Percentiles rank a stretch among this genome's conserved stretches.
phyloP scores from a whole-genome alignment of 2,888 invertebrate genomes.

The Thereva nobilitata region DNA sequence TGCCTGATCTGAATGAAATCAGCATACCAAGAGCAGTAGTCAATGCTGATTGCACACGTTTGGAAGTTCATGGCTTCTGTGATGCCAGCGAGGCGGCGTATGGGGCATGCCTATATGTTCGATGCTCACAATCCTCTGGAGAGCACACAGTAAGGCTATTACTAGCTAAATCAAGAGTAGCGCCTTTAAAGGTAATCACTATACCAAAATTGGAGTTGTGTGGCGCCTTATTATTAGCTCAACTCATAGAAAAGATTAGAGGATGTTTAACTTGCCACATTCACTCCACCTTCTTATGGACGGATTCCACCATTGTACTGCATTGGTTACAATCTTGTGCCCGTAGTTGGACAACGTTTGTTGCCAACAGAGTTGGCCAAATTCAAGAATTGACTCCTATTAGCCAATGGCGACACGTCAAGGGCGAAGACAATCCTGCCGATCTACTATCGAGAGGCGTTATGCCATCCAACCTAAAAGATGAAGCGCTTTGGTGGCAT shows the following conservation, averaged over 20 bases:
- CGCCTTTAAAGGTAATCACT: not conserved
- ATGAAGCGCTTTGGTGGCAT: slow-evolving; percentile 32
- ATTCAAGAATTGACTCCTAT: slow-evolving; percentile 10
- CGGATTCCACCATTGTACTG: slow-evolving; percentile 1
- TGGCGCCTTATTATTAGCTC: not conserved
- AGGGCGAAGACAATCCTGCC: slow-evolving; percentile 24
- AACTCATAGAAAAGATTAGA: not conserved
- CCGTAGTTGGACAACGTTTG: not conserved
- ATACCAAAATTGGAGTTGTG: slow-evolving; percentile 1
- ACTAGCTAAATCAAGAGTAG: not conserved
- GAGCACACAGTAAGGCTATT: not conserved
- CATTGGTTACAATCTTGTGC: not conserved
- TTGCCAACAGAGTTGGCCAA: slow-evolving; percentile 11
- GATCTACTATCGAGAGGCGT: slow-evolving; percentile 34
- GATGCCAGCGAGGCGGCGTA: slow-evolving; percentile 19
- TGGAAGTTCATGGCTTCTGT: slow-evolving; percentile 14
- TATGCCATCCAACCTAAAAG: slow-evolving; percentile 22
- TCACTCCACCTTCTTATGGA: not conserved
- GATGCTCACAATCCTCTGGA: not conserved
- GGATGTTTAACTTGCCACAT: not conserved
- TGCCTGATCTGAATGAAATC: not conserved
- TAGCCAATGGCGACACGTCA: slow-evolving; percentile 13
- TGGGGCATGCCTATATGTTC: not conserved
- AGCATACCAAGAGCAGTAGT: not conserved
- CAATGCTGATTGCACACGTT: not conserved